phyloP scores from a whole-genome alignment of 2,888 invertebrate species.

The Pandemis corylana region DNA sequence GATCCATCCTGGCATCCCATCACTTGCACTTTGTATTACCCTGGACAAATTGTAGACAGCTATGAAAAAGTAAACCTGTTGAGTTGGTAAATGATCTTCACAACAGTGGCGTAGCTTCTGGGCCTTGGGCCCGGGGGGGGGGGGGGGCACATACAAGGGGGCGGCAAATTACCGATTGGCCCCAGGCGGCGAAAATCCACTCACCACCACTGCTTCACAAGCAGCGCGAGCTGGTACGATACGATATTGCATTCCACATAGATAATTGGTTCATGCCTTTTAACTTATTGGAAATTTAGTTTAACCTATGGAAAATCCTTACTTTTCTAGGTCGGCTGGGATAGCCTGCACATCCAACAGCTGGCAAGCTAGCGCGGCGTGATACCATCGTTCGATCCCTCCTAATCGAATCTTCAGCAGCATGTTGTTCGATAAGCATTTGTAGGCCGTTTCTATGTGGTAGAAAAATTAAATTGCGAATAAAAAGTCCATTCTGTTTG shows the following conservation, averaged over 20 bases:
- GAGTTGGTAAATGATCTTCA: too few relatives aligned
- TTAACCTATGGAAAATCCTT: slow-evolving; percentile 37
- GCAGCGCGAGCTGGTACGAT: too few relatives aligned
- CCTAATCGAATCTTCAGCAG: slow-evolving; percentile 68
- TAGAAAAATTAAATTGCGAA: slow-evolving; percentile 1
- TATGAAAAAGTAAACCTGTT: not conserved
- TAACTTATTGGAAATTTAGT: not conserved
- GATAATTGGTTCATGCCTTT: too few relatives aligned
- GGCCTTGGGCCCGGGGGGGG: too few relatives aligned
- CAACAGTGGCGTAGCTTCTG: too few relatives aligned
- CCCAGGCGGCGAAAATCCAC: too few relatives aligned
- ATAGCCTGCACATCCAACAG: slow-evolving; percentile 86
- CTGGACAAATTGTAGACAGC: slow-evolving; percentile 48
- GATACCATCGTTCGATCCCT: slow-evolving; percentile 85
- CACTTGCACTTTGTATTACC: slow-evolving; percentile 85
- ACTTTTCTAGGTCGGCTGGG: slow-evolving; percentile 87
- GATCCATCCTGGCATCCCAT: slow-evolving; percentile 88
- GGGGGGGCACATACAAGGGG: too few relatives aligned
- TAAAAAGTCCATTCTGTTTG: too few relatives aligned
- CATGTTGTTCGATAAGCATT: slow-evolving; percentile 57
- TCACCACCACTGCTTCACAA: too few relatives aligned
- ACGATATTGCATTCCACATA: too few relatives aligned
- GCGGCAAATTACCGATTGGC: too few relatives aligned
- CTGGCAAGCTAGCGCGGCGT: slow-evolving; percentile 87
- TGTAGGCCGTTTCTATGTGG: slow-evolving; percentile 49